Percentiles rank a stretch among this genome's conserved stretches.
These are phyloP conservation scores for Crotalus tigris DNA, from an alignment of 2,113 vertebrate genomes.

Conservation along the genomic window DNA sequence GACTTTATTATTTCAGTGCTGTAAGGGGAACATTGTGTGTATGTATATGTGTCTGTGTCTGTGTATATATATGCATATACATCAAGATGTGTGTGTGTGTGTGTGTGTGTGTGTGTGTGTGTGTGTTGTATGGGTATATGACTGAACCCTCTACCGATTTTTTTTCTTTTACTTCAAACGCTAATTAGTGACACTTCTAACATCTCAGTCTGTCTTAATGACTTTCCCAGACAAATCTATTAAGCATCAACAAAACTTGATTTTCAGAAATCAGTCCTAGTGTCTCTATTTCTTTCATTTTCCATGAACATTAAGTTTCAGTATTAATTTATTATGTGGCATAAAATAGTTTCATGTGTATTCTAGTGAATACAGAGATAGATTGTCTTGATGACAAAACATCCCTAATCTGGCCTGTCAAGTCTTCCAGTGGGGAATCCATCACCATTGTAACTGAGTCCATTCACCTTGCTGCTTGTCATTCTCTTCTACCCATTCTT, in stretches of 20 bases:
- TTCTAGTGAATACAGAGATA: background rate
- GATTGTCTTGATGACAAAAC: background rate
- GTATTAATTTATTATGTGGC: background rate
- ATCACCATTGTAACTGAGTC: background rate
- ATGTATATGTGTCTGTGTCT: too few species aligned
- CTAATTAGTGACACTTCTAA: background rate
- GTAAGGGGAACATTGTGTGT: background rate
- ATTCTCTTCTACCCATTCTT: background rate
- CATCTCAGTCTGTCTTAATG: background rate
- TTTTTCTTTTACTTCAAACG: background rate
- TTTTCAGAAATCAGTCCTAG: background rate
- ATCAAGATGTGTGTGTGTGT: too few species aligned
- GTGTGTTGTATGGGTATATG: background rate
- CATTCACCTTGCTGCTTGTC: background rate
- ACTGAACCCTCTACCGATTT: background rate
- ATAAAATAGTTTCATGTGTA: background rate
- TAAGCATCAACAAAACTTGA: background rate
- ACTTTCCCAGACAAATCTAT: background rate
- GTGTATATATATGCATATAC: background rate
- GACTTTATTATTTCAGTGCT: background rate
- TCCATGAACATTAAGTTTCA: background rate
- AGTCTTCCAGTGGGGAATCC: background rate
- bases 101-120: too few species aligned
- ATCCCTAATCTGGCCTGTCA: background rate
- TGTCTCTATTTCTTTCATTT: background rate